These are phyloP conservation scores for Malthinus flaveolus DNA, from an alignment of 2,888 invertebrate species.

Conservation along the genomic window DNA sequence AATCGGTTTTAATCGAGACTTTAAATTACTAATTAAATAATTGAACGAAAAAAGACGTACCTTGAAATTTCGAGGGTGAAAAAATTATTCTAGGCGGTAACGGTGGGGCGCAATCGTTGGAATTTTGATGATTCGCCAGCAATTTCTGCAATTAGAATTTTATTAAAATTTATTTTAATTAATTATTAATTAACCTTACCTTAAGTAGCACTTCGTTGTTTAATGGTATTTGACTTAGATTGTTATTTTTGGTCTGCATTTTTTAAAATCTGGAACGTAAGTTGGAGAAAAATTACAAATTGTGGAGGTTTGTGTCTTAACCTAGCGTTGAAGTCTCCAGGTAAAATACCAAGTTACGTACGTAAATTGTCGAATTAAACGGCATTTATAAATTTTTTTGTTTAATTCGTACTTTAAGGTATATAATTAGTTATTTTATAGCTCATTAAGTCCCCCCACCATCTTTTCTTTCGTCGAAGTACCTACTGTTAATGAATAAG, in stretches of 20 bases:
- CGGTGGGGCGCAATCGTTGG: background rate
- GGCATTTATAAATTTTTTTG: background rate
- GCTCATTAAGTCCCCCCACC: no score
- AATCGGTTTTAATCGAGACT: constrained; percentile 16
- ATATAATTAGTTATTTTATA: no score
- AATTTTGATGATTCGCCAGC: background rate
- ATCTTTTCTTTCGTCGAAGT: no score
- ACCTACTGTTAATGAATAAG: no score
- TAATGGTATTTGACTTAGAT: constrained; percentile 58
- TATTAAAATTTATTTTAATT: background rate
- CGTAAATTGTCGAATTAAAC: background rate
- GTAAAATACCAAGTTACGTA: background rate
- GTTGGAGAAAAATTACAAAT: background rate
- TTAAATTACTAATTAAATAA: background rate
- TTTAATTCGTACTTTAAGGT: background rate
- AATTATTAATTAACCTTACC: constrained; percentile 11
- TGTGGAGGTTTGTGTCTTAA: background rate
- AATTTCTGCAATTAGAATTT: background rate
- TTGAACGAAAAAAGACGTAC: background rate
- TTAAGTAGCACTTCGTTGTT: constrained; percentile 34
- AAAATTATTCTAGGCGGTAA: constrained; percentile 7
- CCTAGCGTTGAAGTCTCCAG: background rate
- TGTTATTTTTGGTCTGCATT: constrained; percentile 69
- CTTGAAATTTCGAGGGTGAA: constrained; percentile 1
- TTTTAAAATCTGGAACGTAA: constrained; percentile 40